A percentile compares a stretch with the other conserved stretches of the same genome.
These are phyloP conservation scores for Erythrocercus mccallii DNA, from an alignment of 2,113 vertebrate genomes.

Conservation along the genomic window DNA sequence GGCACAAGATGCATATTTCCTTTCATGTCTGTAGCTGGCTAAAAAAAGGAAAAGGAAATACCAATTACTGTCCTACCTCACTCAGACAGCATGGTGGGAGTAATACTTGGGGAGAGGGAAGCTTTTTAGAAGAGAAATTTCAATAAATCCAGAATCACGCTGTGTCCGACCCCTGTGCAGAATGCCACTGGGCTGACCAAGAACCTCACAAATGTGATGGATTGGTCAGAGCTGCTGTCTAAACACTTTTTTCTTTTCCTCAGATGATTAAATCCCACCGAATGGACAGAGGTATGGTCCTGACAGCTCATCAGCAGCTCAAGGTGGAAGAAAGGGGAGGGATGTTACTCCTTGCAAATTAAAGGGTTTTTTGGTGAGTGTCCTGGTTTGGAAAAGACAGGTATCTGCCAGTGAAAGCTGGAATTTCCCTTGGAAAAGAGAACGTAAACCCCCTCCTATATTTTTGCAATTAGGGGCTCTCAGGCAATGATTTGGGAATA, in stretches of 20 bases:
- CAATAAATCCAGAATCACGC: background rate
- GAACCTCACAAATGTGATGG: background rate
- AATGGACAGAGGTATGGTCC: background rate
- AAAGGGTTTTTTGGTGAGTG: background rate
- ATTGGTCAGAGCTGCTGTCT: background rate
- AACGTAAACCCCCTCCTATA: no score
- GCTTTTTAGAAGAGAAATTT: background rate
- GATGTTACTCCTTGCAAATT: background rate
- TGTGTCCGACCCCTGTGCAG: background rate
- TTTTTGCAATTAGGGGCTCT: no score
- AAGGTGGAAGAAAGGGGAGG: background rate
- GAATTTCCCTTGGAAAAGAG: no score
- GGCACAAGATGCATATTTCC: background rate
- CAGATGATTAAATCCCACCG: background rate
- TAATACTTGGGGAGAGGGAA: background rate
- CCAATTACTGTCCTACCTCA: background rate
- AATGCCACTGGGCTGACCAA: background rate
- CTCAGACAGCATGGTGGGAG: background rate
- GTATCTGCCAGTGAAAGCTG: no score
- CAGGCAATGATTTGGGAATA: no score
- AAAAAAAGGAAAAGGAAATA: conserved; percentile 33
- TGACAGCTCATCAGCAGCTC: background rate
- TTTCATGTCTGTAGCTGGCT: background rate
- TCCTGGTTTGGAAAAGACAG: no score
- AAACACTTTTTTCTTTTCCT: background rate